Evolutionary conservation across 2,113 vertebrate genomes (phyloP), one percentile per base, ranked within the genome.

Genomic region (Myotis davidii): DNA sequence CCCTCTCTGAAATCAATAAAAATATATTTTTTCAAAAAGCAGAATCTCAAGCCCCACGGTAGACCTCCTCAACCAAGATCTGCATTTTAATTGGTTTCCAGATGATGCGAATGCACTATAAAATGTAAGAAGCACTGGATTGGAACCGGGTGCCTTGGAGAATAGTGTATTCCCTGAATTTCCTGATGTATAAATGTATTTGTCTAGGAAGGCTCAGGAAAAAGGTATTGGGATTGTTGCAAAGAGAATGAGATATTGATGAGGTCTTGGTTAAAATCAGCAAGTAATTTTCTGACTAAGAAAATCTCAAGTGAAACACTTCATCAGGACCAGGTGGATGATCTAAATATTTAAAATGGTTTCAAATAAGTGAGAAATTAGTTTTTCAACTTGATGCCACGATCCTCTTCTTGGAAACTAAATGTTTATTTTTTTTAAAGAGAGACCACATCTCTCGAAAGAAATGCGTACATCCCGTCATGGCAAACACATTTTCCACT

Each of bases 351-450:
- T 94, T 73, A 14, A 45, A 78, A 65, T 14, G 21, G 34, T 18
- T 92, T 94, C 69, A 88, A 54, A 39, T 61, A 61, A 85, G 25
- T 50, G 27, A 85, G 79, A 83, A 73, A 50, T 78, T 2, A 74
- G 12, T 32, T 85, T 84, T 94, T 95, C n/a, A 73, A 14, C 18
- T 48, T 64, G 56, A 50, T 37, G 39, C 87, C 79, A 92, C 90
- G 48, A 78, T 52, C 14, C 10, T 90, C 17, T 94, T 34, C 61
- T 77, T 84, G 77, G 56, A 94, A 94, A 88, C 4, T 39, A 90
- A 79, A 77, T 50, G 42, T 27, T 48, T 91, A 17, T 48, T 45
- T 70, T 92, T 90, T 25, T 59, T 11, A 67, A 85, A 56, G 61
- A 65, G 54, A 73, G 37, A 73, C 3, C 1, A 16, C 9, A 37